Evolutionary conservation across 2,797 vertebrate species (phyloP).

Genomic region (Clarias fuscus): DNA sequence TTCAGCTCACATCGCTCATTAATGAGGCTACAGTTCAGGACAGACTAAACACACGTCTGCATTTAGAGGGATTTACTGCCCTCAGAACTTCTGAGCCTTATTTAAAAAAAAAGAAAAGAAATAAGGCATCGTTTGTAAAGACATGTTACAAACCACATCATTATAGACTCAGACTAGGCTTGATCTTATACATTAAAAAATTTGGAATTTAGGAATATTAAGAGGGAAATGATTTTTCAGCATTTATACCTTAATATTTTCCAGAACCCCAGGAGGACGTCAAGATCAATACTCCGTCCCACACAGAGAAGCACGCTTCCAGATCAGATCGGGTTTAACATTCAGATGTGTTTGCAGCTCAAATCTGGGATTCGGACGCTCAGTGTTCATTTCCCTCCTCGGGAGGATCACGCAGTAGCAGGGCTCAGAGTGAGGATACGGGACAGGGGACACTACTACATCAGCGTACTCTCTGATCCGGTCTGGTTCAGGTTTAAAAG

Average conservation of each 20-base stretch:
- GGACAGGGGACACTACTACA: neutral
- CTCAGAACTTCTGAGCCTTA: slow-evolving; percentile 30
- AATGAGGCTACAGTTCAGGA: slow-evolving; percentile 42
- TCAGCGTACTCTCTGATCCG: too few relatives aligned
- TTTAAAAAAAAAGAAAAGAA: slow-evolving; percentile 2
- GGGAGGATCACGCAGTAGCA: neutral
- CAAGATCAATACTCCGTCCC: slow-evolving; percentile 12
- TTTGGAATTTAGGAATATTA: slow-evolving; percentile 38
- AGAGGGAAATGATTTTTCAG: slow-evolving; percentile 37
- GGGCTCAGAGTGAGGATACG: neutral
- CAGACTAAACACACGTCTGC: slow-evolving; percentile 42
- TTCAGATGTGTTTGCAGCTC: neutral
- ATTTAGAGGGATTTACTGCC: slow-evolving; percentile 55
- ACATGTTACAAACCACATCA: slow-evolving; percentile 48
- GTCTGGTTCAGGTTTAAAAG: neutral
- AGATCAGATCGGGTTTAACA: slow-evolving; percentile 19
- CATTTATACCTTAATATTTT: slow-evolving; percentile 53
- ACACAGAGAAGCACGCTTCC: neutral
- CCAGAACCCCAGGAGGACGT: slow-evolving; percentile 35
- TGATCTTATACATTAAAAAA: slow-evolving; percentile 49
- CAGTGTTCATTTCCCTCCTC: neutral
- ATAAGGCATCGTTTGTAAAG: slow-evolving; percentile 40
- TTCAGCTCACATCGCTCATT: slow-evolving; percentile 47
- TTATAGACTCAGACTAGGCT: slow-evolving; percentile 32
- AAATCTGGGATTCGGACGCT: neutral